Evolutionary conservation across 2,888 invertebrate genomes (phyloP).

Genomic region (Smittia aterrima): DNA sequence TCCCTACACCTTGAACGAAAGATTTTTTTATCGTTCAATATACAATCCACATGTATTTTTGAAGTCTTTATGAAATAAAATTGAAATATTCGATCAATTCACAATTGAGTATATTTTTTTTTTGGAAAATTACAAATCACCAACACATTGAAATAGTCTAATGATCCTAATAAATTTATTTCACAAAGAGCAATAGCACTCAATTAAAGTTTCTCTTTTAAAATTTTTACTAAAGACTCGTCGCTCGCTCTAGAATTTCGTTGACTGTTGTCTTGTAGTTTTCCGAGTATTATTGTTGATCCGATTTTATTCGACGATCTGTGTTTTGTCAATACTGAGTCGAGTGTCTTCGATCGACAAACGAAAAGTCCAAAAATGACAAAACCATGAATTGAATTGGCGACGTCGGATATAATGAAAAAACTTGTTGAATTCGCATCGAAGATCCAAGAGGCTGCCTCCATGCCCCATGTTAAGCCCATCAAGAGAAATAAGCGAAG

Average conservation of each 20-base stretch:
- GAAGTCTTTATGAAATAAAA: neutral
- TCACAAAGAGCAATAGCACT: no score
- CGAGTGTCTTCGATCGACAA: neutral
- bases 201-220: no score
- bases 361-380: constrained; percentile 9
- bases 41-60: no score
- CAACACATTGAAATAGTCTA: no score
- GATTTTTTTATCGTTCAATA: no score
- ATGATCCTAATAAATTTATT: no score
- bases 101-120: no score
- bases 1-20: no score
- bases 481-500: constrained; percentile 7
- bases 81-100: no score
- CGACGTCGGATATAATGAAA: constrained; percentile 7
- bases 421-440: neutral
- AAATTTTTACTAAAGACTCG: neutral
- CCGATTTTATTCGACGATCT: neutral
- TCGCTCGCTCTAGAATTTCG: neutral
- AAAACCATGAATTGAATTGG: neutral
- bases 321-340: neutral
- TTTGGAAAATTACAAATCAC: no score
- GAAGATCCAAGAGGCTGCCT: neutral
- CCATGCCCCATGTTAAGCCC: constrained; percentile 7
- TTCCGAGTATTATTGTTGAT: neutral
- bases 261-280: neutral